Conservation (phyloP, 2,888 invertebrate genomes). For the Meta bourneti region DNA sequence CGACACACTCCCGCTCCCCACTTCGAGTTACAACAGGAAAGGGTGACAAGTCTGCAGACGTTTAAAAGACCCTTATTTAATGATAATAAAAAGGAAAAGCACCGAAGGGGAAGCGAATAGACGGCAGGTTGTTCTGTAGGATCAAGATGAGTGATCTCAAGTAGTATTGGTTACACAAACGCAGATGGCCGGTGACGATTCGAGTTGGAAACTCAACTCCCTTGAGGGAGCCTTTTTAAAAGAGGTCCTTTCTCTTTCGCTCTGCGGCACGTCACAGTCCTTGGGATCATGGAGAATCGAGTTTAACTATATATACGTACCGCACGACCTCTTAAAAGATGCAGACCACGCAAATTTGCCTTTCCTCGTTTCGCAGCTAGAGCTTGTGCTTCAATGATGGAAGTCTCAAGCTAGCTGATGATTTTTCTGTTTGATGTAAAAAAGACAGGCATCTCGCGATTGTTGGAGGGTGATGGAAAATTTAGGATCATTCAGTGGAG, state of each 20-base stretch:
- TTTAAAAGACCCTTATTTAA: constrained; percentile 36
- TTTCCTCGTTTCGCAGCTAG: too few relatives aligned
- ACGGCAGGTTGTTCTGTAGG: constrained; percentile 63
- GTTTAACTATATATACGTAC: too few relatives aligned
- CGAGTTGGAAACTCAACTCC: constrained; percentile 44
- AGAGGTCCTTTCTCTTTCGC: constrained; percentile 34
- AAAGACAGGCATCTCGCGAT: too few relatives aligned
- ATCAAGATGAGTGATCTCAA: constrained; percentile 62
- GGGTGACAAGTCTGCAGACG: background rate
- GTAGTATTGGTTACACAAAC: constrained; percentile 63
- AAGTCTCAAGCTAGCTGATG: too few relatives aligned
- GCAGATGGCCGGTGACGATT: constrained; percentile 59
- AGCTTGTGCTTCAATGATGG: too few relatives aligned
- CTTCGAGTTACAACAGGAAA: background rate
- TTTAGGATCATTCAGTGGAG: too few relatives aligned
- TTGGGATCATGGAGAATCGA: background rate
- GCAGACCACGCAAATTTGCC: too few relatives aligned
- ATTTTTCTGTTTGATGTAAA: too few relatives aligned
- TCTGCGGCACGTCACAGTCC: constrained; percentile 40
- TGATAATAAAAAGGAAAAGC: constrained; percentile 5
- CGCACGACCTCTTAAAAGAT: too few relatives aligned
- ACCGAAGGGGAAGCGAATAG: constrained; percentile 25
- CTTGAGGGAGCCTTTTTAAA: constrained; percentile 25
- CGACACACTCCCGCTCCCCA: constrained; percentile 1
- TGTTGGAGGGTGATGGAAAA: too few relatives aligned